phyloP scores from a whole-genome alignment of 2,797 vertebrate species.

The Lagodon rhomboides region DNA sequence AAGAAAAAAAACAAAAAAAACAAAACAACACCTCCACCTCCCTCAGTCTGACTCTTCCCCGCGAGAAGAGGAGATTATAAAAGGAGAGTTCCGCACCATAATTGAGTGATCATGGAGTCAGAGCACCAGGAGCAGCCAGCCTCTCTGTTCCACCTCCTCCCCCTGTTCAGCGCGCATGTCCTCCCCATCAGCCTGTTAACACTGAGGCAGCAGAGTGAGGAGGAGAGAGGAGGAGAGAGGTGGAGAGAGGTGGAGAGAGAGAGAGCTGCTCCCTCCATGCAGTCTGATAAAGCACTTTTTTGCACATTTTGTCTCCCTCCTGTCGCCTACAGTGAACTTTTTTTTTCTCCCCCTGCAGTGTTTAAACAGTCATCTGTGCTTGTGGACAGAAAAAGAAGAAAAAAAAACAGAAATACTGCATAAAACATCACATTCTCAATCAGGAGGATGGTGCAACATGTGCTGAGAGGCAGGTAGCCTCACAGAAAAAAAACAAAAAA shows the following conservation, averaged over 20 bases:
- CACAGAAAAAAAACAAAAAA: background rate
- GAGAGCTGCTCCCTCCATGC: conserved; percentile 10
- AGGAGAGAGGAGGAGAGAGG: conserved; percentile 20
- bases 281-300: conserved; percentile 12
- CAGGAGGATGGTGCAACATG: background rate
- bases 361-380: background rate
- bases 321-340: conserved; percentile 12
- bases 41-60: conserved; percentile 17
- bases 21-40: background rate
- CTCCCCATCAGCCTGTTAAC: conserved; percentile 53
- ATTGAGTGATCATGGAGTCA: conserved; percentile 68
- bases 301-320: conserved; percentile 14
- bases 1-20: background rate
- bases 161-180: conserved; percentile 76
- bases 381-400: background rate
- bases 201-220: conserved; percentile 34
- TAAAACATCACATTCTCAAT: background rate
- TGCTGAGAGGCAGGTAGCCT: background rate
- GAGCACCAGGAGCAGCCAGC: conserved; percentile 48
- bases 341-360: background rate
- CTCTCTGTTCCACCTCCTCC: conserved; percentile 53
- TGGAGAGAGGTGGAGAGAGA: conserved; percentile 1
- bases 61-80: conserved; percentile 6
- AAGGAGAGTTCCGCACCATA: conserved; percentile 57
- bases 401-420: too few species aligned